phyloP scores from a whole-genome alignment of 1,140 invertebrate genomes.

The Musca vetustissima region DNA sequence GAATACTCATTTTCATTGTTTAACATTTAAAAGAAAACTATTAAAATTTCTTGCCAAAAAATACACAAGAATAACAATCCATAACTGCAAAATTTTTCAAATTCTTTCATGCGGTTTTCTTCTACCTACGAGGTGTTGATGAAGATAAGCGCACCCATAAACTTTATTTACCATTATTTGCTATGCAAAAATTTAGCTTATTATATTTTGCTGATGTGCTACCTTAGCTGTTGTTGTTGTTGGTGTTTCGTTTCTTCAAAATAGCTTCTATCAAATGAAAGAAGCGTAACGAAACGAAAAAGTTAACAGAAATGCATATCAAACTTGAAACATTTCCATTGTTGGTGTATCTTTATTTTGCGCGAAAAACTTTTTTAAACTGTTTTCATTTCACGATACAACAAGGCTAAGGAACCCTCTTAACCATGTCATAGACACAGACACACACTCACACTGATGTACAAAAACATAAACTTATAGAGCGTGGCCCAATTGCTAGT shows the following conservation, averaged over 20 bases:
- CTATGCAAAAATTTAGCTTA: slow-evolving; percentile 9
- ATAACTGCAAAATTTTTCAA: too few species aligned
- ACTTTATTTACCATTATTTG: slow-evolving; percentile 2
- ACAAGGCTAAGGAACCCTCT: neutral
- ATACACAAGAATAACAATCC: too few species aligned
- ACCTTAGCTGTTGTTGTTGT: too few species aligned
- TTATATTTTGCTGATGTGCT: neutral
- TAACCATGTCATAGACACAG: too few species aligned
- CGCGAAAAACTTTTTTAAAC: slow-evolving; percentile 2
- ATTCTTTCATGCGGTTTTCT: too few species aligned
- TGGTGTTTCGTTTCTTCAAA: too few species aligned
- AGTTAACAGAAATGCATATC: slow-evolving; percentile 12
- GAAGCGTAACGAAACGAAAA: slow-evolving; percentile 1
- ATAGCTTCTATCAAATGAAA: too few species aligned
- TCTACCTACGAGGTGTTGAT: neutral
- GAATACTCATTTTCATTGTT: too few species aligned
- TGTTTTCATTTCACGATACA: slow-evolving; percentile 13
- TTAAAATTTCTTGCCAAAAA: too few species aligned
- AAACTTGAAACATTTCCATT: neutral
- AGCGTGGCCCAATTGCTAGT: neutral
- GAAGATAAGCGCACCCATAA: neutral
- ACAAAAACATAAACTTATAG: neutral
- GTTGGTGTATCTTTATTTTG: neutral
- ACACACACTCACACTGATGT: neutral
- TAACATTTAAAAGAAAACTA: too few species aligned